Conservation (phyloP, 2,797 vertebrate genomes). For the Thamnophis elegans region DNA sequence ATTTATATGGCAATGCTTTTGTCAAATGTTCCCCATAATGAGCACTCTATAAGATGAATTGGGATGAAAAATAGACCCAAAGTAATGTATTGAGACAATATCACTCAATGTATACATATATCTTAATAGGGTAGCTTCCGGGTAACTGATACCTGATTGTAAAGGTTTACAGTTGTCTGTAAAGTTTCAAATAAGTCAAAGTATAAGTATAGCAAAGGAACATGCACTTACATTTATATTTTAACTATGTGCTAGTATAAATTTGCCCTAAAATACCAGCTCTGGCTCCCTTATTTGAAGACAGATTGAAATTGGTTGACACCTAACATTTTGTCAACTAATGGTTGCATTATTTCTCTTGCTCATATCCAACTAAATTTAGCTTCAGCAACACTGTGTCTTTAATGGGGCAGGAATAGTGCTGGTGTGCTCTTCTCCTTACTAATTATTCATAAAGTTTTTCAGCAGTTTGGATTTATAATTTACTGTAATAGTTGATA, state of each 20-base stretch:
- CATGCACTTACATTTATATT: not conserved
- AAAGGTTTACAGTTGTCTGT: not conserved
- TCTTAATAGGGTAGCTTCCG: not conserved
- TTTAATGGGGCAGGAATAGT: not conserved
- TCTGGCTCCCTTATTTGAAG: not conserved
- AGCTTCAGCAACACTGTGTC: not conserved
- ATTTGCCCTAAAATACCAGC: not conserved
- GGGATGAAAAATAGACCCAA: not conserved
- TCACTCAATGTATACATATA: not conserved
- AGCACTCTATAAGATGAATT: not conserved
- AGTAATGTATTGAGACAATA: not conserved
- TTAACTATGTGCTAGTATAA: not conserved
- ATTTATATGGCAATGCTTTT: not conserved
- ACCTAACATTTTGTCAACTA: not conserved
- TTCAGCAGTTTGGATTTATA: not conserved
- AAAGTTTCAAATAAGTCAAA: not conserved
- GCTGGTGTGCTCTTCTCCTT: not conserved
- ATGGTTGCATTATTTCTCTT: not conserved
- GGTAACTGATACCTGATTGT: not conserved
- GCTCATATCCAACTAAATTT: not conserved
- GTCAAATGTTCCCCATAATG: not conserved
- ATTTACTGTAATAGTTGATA: not conserved
- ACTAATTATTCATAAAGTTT: not conserved
- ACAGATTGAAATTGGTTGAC: not conserved
- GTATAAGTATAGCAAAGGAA: not conserved